Evolutionary conservation across 2,888 invertebrate genomes (phyloP), one percentile per base, ranked within the genome.

Genomic region (Colostygia pectinataria): DNA sequence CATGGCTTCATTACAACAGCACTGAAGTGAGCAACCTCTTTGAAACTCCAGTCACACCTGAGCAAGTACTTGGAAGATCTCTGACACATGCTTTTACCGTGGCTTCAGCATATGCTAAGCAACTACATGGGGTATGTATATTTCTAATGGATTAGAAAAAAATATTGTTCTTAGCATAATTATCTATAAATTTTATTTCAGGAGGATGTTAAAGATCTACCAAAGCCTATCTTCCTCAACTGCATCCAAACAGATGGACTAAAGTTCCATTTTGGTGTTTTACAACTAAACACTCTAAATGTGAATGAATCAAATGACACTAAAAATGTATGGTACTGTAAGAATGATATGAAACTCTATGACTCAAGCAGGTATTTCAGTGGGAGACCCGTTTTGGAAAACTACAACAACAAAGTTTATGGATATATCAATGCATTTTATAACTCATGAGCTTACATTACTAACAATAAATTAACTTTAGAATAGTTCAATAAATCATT

Each of bases 281-380:
- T 96, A 48, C 97, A 98, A 81, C 86, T 98, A 8, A 97, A 97
- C 67, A 96, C 96, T 0, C 83, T 96, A 24, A 92, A 96, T 77
- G 79, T 96, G 1, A 74, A 88, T 67, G 91, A 92, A 0, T 74
- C 66, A 8, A 88, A 91, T 14, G 92, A 92, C 15, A 77, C 90
- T 0, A 95, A 94, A 73, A 98, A 98, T 81, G 91, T 95, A 58
- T 96, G 95, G 92, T 98, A 96, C 92, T 92, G 93, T 66, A 91
- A 92, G 37, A 92, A 93, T 12, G 80, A 90, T 57, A 80, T 94
- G 39, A 83, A 92, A 57, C 72, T 97, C 12, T 97, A 94, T 65
- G 89, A 92, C 33, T 87, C 90, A 42, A 94, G 95, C 66, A 77
- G 88, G 50, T 95, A 95, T 75, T 86, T 92, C 50, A 69, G 88